Conservation (phyloP, 2,888 invertebrate genomes). For the Meganola albula region DNA sequence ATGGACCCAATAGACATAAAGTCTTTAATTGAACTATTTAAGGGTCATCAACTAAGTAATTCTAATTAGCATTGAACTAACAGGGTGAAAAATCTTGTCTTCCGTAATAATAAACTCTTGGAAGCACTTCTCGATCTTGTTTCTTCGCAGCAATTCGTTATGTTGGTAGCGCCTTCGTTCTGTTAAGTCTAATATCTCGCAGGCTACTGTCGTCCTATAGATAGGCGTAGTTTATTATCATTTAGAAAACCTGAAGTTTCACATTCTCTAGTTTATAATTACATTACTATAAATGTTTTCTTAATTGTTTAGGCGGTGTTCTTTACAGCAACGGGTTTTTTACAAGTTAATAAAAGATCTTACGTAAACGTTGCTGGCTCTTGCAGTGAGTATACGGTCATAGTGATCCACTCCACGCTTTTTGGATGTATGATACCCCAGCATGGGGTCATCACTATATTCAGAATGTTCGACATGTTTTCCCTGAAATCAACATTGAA, state of each 20-base stretch:
- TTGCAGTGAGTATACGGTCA: constrained; percentile 66
- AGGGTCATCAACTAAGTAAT: too few relatives aligned
- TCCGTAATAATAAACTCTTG: constrained; percentile 69
- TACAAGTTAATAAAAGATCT: too few relatives aligned
- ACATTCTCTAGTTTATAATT: too few relatives aligned
- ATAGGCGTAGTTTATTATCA: too few relatives aligned
- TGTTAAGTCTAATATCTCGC: constrained; percentile 65
- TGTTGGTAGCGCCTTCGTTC: constrained; percentile 53
- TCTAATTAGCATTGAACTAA: constrained; percentile 29
- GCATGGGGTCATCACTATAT: constrained; percentile 69
- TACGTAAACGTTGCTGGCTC: constrained; percentile 70
- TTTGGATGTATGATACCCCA: constrained; percentile 67
- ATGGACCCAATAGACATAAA: too few relatives aligned
- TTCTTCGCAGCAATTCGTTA: constrained; percentile 51
- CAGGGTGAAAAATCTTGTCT: constrained; percentile 52
- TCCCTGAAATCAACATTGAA: constrained; percentile 38
- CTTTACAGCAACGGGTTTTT: too few relatives aligned
- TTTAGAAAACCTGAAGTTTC: too few relatives aligned
- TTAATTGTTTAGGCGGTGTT: too few relatives aligned
- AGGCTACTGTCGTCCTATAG: constrained; percentile 56
- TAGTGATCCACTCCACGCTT: constrained; percentile 62
- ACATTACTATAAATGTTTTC: too few relatives aligned
- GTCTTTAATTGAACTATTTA: too few relatives aligned
- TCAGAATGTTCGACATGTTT: constrained; percentile 62
- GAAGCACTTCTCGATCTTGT: constrained; percentile 58